phyloP scores from a whole-genome alignment of 2,797 vertebrate genomes.

The Rhabdomys pumilio region DNA sequence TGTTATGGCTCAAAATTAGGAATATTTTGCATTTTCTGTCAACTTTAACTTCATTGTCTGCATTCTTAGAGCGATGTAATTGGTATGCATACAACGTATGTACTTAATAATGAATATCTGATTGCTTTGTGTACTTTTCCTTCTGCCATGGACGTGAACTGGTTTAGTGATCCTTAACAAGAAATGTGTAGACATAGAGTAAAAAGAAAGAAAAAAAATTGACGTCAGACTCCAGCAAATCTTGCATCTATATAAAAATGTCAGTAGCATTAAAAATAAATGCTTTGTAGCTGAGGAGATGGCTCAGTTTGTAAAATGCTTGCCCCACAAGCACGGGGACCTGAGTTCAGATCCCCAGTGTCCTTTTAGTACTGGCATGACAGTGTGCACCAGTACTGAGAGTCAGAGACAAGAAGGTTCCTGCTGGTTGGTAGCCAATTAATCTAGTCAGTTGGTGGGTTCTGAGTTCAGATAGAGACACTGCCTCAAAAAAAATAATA shows the following conservation, averaged over 20 bases:
- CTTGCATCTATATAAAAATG: not conserved
- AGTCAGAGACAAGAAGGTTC: not conserved
- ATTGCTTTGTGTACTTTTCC: not conserved
- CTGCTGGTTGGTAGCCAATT: not conserved
- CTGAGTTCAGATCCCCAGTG: not conserved
- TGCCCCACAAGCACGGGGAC: not conserved
- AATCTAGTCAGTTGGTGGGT: not conserved
- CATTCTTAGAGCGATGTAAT: not conserved
- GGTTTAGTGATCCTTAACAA: not conserved
- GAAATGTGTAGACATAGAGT: not conserved
- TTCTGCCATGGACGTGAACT: not conserved
- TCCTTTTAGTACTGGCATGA: not conserved
- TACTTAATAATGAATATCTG: not conserved
- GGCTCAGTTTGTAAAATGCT: not conserved
- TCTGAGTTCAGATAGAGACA: not conserved
- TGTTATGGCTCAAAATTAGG: not conserved
- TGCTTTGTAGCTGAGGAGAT: not conserved
- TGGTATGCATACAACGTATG: not conserved
- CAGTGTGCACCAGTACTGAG: not conserved
- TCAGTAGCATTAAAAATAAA: not conserved
- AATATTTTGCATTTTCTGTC: not conserved
- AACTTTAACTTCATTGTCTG: not conserved
- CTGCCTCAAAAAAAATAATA: not conserved
- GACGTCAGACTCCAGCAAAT: conserved; percentile 14
- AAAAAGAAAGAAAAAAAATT: conserved; percentile 11